Evolutionary conservation across 2,113 vertebrate species (phyloP), one percentile per base, ranked within the genome.

Genomic region (Hucho hucho): DNA sequence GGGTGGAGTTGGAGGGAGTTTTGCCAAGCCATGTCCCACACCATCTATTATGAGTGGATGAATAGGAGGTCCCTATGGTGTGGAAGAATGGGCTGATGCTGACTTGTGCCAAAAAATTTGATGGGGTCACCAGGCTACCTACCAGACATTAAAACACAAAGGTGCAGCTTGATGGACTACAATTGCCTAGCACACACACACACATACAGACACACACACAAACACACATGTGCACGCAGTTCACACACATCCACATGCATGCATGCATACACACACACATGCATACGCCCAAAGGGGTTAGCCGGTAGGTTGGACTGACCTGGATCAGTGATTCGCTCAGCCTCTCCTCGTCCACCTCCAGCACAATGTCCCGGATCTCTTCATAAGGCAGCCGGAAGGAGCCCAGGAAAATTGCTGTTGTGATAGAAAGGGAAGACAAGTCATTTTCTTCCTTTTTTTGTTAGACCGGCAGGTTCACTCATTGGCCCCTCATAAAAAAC

Each of bases 341-440:
- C 82, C 96, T 91, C 65, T 94, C 91, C 90, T 99, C 97, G 88
- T 99, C 95, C 76, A 98, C 95, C 81, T 98, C 93, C 87, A 99
- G 89, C 90, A 99, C 94, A 3, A 95, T 94, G 88, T 95, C 95
- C 89, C 95, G 96, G 84, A 99, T 99, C 89, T 99, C 97, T 89
- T 97, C 95, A 73, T 99, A 99, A 90, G 97, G 93, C 95, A 99
- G 94, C 77, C 97, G 96, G 87, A 97, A 97, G 72, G 97, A 99
- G 84, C 97, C 97, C 85, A 99, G 88, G 91, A 99, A 99, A 91
- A 99, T 99, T 81, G 98, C 98, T 99, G 92, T 91, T 83, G 71
- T 81, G 84, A 90, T 73, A 77, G 87, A 95, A 93, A 86, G 81
- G 84, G 68, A 90, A 78, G 46, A 84, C 22, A 80, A 88, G 84